A percentile compares a stretch with the other conserved stretches of the same genome.
Evolutionary conservation across 1,140 invertebrate genomes (phyloP).

Genomic region (Littorina saxatilis): DNA sequence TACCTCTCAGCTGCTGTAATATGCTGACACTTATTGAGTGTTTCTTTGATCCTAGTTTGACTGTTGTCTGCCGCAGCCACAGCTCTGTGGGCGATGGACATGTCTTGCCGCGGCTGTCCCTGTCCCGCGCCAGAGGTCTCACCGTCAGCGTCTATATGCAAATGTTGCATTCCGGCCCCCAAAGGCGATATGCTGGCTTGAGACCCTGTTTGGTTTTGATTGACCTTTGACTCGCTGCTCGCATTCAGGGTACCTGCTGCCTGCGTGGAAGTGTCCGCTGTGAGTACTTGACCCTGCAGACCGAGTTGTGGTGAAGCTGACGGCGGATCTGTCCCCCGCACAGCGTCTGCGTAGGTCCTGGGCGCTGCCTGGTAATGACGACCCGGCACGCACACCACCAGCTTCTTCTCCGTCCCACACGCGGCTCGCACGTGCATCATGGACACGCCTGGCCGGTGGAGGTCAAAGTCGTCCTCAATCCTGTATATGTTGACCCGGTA

Average conservation of each 20-base stretch:
- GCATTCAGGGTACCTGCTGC: no score
- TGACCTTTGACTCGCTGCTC: no score
- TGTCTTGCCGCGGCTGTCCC: no score
- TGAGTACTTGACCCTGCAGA: no score
- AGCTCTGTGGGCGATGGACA: no score
- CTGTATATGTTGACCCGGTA: not conserved
- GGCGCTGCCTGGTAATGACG: not conserved
- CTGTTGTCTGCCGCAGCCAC: no score
- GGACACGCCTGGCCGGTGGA: not conserved
- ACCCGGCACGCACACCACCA: conserved; percentile 17
- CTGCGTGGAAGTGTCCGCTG: no score
- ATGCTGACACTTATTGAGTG: not conserved
- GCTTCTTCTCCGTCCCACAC: conserved; percentile 4
- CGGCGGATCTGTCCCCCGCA: not conserved
- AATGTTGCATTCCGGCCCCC: no score
- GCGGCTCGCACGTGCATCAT: conserved; percentile 15
- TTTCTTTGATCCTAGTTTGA: not conserved
- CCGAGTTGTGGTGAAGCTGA: no score
- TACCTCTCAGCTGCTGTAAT: not conserved
- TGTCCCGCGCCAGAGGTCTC: not conserved
- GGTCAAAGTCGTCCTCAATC: not conserved
- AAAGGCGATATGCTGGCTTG: no score
- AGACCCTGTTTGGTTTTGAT: no score
- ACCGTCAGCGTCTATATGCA: no score
- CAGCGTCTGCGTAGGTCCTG: conserved; percentile 2